phyloP scores from a whole-genome alignment of 1,140 invertebrate genomes.

The Trichoplusia ni region DNA sequence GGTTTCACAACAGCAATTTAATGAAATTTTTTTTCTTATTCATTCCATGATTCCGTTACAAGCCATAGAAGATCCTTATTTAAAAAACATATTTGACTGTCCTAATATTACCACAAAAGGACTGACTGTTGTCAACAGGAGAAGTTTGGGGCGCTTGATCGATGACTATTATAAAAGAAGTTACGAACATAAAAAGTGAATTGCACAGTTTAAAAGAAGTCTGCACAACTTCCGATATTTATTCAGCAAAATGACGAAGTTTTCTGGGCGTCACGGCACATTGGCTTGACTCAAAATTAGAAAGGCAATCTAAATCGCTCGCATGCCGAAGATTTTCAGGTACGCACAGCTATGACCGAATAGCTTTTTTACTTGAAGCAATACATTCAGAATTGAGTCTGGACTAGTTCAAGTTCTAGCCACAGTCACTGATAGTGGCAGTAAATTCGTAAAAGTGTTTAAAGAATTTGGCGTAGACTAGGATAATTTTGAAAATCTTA shows the following conservation, averaged over 20 bases:
- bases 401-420: conserved; percentile 26
- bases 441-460: conserved; percentile 38
- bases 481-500: not conserved
- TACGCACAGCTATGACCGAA: conserved; percentile 34
- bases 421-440: conserved; percentile 31
- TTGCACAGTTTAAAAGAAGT: conserved; percentile 8
- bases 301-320: conserved; percentile 30
- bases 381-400: conserved; percentile 29
- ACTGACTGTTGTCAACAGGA: conserved; percentile 24
- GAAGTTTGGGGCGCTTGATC: conserved; percentile 25
- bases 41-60: conserved; percentile 35
- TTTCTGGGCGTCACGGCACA: conserved; percentile 37
- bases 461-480: conserved; percentile 37
- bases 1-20: conserved; percentile 22
- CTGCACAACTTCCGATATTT: conserved; percentile 36
- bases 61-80: conserved; percentile 34
- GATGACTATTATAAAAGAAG: conserved; percentile 30
- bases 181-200: conserved; percentile 23
- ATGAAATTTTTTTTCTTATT: conserved; percentile 36
- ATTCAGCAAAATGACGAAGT: conserved; percentile 26
- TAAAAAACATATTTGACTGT: conserved; percentile 32
- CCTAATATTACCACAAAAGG: conserved; percentile 27
- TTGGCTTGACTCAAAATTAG: conserved; percentile 29
- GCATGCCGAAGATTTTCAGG: conserved; percentile 35
- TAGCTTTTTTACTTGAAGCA: conserved; percentile 28